Conservation (phyloP, 1,140 invertebrate genomes). For the Rhagoletis zephyria region DNA sequence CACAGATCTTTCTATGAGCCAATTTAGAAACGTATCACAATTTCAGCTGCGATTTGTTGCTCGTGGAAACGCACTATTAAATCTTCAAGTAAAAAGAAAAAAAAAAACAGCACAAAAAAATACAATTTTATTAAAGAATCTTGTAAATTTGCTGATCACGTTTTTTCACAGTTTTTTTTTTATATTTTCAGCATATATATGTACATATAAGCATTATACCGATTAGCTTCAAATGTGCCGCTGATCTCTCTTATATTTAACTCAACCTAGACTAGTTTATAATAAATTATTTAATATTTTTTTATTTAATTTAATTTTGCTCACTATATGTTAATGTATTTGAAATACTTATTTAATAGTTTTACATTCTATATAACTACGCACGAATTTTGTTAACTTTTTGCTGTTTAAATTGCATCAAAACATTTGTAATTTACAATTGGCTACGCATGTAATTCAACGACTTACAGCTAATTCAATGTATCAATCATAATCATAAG, state of each 20-base stretch:
- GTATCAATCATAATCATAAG: conserved; percentile 10
- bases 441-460: conserved; percentile 52
- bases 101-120: no score
- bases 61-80: no score
- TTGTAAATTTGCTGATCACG: no score
- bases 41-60: no score
- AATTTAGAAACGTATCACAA: no score
- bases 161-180: no score
- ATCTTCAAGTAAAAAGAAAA: no score
- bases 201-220: no score
- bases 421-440: conserved; percentile 51
- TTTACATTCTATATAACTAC: background rate
- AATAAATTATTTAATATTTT: background rate
- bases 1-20: no score
- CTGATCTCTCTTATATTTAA: background rate
- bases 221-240: no score
- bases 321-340: background rate
- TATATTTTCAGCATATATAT: no score
- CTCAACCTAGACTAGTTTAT: background rate
- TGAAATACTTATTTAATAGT: background rate
- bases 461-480: conserved; percentile 30
- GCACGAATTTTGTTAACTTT: conserved; percentile 47
- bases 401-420: conserved; percentile 52
- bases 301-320: background rate
- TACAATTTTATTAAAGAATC: no score